phyloP scores from a whole-genome alignment of 2,113 vertebrate species.

The Mesitornis unicolor region DNA sequence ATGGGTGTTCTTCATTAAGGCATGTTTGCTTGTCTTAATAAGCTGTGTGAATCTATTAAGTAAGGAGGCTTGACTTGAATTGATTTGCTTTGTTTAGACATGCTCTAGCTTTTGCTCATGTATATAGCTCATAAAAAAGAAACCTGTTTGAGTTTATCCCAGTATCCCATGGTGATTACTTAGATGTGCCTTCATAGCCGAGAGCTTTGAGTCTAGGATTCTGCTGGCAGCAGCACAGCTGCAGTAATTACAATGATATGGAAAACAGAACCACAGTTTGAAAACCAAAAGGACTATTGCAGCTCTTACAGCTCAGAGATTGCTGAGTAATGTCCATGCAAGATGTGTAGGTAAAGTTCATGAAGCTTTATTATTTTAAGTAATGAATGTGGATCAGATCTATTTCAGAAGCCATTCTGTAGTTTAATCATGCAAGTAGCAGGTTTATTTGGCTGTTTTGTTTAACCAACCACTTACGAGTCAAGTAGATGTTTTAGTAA shows the following conservation, averaged over 20 bases:
- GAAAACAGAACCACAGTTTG: constrained; percentile 35
- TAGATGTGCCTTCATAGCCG: constrained; percentile 31
- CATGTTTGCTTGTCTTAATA: constrained; percentile 51
- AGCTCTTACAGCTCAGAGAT: background rate
- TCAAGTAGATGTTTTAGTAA: constrained; percentile 20
- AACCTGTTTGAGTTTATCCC: constrained; percentile 52
- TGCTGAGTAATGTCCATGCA: constrained; percentile 27
- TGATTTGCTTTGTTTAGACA: constrained; percentile 67
- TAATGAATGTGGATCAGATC: background rate
- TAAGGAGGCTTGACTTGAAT: constrained; percentile 29
- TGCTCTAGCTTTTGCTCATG: constrained; percentile 50
- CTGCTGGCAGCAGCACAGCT: constrained; percentile 19
- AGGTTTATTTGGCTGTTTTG: background rate
- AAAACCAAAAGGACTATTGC: constrained; percentile 20
- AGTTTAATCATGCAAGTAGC: background rate
- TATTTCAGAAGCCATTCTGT: background rate
- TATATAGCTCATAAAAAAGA: constrained; percentile 53
- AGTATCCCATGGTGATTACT: constrained; percentile 45
- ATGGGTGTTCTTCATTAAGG: constrained; percentile 56
- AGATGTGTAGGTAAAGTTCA: background rate
- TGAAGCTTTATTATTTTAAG: background rate
- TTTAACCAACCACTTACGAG: constrained; percentile 20
- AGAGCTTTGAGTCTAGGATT: constrained; percentile 42
- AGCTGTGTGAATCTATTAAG: constrained; percentile 44
- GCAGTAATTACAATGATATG: constrained; percentile 44